phyloP scores from a whole-genome alignment of 2,797 vertebrate species.

The Catharus ustulatus region DNA sequence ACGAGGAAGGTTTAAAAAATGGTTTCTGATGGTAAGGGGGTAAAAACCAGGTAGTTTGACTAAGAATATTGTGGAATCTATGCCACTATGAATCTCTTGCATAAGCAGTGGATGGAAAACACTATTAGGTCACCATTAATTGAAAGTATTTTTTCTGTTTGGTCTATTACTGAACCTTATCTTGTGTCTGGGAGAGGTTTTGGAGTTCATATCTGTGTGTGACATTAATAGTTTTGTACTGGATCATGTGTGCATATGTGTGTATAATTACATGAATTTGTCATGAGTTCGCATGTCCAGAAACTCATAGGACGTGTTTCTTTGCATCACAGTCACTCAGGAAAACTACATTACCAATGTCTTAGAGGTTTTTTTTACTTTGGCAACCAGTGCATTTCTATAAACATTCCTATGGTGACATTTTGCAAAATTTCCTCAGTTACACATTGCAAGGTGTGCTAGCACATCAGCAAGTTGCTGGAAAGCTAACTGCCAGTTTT shows the following conservation, averaged over 20 bases:
- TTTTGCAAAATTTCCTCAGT: neutral
- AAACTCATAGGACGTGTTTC: neutral
- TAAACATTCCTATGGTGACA: neutral
- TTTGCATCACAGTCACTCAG: neutral
- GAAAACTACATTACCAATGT: neutral
- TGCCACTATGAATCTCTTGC: neutral
- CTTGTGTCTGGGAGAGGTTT: neutral
- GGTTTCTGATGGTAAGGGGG: neutral
- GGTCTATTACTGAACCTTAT: neutral
- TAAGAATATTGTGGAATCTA: neutral
- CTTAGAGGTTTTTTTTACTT: neutral
- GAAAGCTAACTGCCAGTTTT: neutral
- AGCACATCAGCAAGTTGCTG: neutral
- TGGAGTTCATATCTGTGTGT: neutral
- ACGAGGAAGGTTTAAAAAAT: accelerated
- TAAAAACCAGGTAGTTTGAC: neutral
- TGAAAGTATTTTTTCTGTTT: neutral
- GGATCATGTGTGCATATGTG: accelerated
- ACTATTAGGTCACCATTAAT: neutral
- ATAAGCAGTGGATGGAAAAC: neutral
- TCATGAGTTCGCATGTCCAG: neutral
- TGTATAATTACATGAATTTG: neutral
- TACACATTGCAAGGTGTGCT: neutral
- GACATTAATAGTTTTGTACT: neutral
- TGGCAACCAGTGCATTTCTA: neutral